A percentile compares a stretch with the other conserved stretches of the same genome.
Evolutionary conservation across 1,140 invertebrate genomes (phyloP).

Genomic region (Nephotettix cincticeps): DNA sequence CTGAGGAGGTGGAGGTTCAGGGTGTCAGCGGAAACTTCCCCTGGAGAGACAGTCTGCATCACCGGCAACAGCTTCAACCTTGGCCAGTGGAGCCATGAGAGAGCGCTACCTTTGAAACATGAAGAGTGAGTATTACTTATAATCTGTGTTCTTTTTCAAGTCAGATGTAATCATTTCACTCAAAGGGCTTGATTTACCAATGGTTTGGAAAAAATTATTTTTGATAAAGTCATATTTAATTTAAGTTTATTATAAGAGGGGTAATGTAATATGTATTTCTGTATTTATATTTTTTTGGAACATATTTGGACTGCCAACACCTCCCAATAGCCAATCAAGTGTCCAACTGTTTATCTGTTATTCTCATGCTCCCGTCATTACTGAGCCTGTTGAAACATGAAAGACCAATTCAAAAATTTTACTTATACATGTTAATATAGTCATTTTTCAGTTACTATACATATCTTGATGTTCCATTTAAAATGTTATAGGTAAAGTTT

Average conservation of each 20-base stretch:
- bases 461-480: no score
- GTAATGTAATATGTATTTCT: background rate
- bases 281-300: no score
- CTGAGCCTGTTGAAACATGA: no score
- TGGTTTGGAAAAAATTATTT: background rate
- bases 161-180: background rate
- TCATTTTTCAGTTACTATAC: no score
- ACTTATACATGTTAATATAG: no score
- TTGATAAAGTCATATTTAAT: background rate
- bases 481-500: no score
- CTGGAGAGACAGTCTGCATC: conserved; percentile 51
- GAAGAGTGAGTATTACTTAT: conserved; percentile 23
- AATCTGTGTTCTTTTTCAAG: background rate
- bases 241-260: background rate
- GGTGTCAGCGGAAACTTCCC: conserved; percentile 47
- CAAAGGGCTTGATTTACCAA: background rate
- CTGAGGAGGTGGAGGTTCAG: conserved; percentile 44
- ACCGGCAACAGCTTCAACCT: conserved; percentile 51
- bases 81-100: conserved; percentile 52
- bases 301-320: no score
- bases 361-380: no score
- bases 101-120: conserved; percentile 41
- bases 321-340: no score
- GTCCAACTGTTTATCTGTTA: no score
- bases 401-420: no score